Conservation (phyloP, 2,888 invertebrate species). For the Xylota sylvarum region DNA sequence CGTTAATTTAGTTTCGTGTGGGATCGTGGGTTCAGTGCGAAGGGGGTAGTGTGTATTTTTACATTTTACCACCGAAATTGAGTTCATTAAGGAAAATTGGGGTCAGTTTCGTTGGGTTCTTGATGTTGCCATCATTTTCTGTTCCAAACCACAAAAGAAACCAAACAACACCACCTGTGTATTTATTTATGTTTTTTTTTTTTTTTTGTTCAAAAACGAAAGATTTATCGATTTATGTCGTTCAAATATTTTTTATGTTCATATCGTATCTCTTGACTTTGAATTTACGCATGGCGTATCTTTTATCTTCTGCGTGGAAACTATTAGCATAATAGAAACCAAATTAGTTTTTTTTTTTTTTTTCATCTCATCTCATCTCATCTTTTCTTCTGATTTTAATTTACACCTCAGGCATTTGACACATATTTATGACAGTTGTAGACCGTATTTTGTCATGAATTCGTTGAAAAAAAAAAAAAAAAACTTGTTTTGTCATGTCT, state of each 20-base stretch:
- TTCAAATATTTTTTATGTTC: neutral
- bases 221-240: neutral
- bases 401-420: constrained; percentile 54
- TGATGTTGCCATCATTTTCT: neutral
- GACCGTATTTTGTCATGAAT: constrained; percentile 31
- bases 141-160: neutral
- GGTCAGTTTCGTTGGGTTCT: neutral
- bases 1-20: constrained; percentile 53
- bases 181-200: neutral
- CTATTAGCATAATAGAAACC: constrained; percentile 24
- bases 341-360: neutral
- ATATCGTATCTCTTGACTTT: neutral
- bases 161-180: neutral
- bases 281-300: neutral
- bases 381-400: constrained; percentile 25
- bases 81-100: constrained; percentile 30
- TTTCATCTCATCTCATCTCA: too few species aligned
- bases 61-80: constrained; percentile 8
- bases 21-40: constrained; percentile 23
- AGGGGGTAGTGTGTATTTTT: constrained; percentile 5
- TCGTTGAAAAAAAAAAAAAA: neutral
- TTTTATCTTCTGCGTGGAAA: constrained; percentile 6
- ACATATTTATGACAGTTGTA: constrained; percentile 48
- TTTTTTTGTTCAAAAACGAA: neutral
- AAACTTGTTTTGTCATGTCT: constrained; percentile 23